A percentile compares a stretch with the other conserved stretches of the same genome.
These are phyloP conservation scores for Halesus radiatus DNA, from an alignment of 1,140 invertebrate genomes.

Conservation along the genomic window DNA sequence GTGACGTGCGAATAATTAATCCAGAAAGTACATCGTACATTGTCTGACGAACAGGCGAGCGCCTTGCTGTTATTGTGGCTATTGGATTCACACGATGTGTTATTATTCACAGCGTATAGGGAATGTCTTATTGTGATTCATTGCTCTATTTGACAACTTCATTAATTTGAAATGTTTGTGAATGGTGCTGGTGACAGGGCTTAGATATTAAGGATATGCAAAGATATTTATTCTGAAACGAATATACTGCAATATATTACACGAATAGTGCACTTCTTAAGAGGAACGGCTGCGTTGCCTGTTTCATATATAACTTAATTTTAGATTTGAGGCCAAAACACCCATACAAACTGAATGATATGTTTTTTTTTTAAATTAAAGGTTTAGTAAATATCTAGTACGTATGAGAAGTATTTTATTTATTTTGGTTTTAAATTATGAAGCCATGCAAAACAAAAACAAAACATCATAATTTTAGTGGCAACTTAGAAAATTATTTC, in stretches of 20 bases:
- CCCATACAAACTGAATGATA: no score
- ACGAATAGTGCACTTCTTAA: not conserved
- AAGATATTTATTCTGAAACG: not conserved
- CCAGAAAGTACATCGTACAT: not conserved
- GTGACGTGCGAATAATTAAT: constrained; percentile 16
- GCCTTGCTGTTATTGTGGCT: constrained; percentile 6
- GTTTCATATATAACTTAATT: no score
- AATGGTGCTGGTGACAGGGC: not conserved
- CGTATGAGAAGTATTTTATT: no score
- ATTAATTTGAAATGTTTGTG: not conserved
- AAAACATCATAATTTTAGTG: no score
- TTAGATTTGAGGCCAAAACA: no score
- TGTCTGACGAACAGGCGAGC: not conserved
- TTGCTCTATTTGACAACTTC: not conserved
- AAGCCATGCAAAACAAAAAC: no score
- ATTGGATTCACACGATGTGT: constrained; percentile 3
- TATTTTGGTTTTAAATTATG: no score
- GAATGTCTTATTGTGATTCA: not conserved
- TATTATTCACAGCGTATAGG: not conserved
- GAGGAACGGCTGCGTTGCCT: no score
- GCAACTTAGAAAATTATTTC: no score
- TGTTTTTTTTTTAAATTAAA: no score
- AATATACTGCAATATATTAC: no score
- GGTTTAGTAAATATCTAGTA: no score
- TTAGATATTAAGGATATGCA: not conserved